Percentiles rank a stretch among this genome's conserved stretches.
Evolutionary conservation across 2,797 vertebrate genomes (phyloP).

Genomic region (Tragopan temminckii): DNA sequence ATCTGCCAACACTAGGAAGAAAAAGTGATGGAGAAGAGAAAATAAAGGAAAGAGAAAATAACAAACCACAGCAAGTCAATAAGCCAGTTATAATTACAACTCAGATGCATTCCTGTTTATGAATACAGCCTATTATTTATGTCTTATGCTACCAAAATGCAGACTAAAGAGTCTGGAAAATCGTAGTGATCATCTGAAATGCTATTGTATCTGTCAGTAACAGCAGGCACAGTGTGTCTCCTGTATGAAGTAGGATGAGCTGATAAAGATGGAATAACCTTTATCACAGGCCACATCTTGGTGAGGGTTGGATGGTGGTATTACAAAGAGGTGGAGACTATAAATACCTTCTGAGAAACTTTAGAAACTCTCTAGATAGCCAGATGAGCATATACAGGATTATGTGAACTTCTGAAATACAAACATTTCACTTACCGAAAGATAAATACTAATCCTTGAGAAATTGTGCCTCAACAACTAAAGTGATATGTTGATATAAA

Average conservation of each 20-base stretch:
- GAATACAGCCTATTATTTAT: background rate
- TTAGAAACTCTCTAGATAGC: background rate
- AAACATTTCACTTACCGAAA: background rate
- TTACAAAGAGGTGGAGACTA: background rate
- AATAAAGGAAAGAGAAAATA: background rate
- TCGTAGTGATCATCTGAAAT: background rate
- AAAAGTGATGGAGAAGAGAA: background rate
- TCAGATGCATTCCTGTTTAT: background rate
- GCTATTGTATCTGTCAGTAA: background rate
- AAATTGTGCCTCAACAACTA: background rate
- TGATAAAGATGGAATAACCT: background rate
- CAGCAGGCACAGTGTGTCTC: background rate
- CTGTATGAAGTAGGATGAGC: background rate
- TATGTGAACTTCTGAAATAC: background rate
- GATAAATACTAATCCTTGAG: background rate
- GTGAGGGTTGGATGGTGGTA: accelerated
- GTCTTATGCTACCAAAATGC: background rate
- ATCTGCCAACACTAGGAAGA: background rate
- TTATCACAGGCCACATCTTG: background rate
- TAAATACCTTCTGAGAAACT: background rate
- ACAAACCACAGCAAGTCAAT: background rate
- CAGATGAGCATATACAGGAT: background rate
- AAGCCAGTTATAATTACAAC: background rate
- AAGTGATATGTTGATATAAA: background rate
- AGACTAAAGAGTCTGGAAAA: background rate